Base-by-base conservation (phyloP, 2,113 vertebrate genomes). In the Anarhynchus alexandrinus region DNA sequence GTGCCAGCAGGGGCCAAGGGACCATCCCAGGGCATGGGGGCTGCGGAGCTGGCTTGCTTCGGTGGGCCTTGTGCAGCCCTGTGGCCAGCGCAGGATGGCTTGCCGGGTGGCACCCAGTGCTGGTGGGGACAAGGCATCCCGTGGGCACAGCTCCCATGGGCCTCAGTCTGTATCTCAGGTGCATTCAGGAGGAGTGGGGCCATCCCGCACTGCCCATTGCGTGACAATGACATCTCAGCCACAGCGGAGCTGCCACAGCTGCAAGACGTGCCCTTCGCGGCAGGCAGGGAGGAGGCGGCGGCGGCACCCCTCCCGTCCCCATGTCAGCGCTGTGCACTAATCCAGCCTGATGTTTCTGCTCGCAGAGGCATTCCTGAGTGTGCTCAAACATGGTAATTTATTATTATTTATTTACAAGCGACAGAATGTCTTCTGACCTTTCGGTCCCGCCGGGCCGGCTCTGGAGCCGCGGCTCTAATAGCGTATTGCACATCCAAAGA, bases 371-470 rank as follows among this genome's bases (percentile, higher is more conserved):
- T 36, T 92, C 74, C 62, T 59, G 83, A 88, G 67, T 32, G n/a
- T 83, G 93, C 90, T 94, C 96, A 94, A 92, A 96, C 74, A 84
- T 78, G 92, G 88, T 96, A 82, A 97, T 97, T 98, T 96, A 95
- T 97, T 97, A 92, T 97, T 96, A 96, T 97, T 98, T 97, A 97
- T 97, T 97, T 97, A 97, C 78, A 96, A 93, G 96, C 13, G 38
- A 93, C 96, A 96, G 95, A 82, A 96, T 79, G 91, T 96, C 97
- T 96, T 95, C 87, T 97, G 97, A 96, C 97, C 96, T 98, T 95
- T 81, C 9, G 47, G 82, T 96, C 82, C 93, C 51, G 3, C 58
- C 20, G 80, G 89, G 70, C 84, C 14, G 11, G 43, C 78, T 93
- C 62, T 11, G 15, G 61, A 95, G 87, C 95, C 5, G 6, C 0